Conservation (phyloP, 2,113 vertebrate species). For the Anguilla japonica region DNA sequence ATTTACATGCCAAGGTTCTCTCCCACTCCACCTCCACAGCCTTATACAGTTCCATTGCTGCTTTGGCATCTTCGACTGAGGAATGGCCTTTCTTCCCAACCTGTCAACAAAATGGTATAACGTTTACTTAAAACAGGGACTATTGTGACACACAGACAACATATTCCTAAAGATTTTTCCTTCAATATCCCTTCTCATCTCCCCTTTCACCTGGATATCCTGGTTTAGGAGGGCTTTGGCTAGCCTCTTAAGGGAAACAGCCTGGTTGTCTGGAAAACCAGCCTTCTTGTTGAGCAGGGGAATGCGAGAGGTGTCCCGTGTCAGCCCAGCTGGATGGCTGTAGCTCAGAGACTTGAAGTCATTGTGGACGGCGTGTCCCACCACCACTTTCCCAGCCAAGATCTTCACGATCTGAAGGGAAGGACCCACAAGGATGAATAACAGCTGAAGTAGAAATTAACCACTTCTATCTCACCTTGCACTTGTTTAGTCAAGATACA, state of each 20-base stretch:
- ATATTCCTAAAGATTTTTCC: neutral
- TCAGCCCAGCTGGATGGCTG: constrained; percentile 73
- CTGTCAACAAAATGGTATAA: constrained; percentile 60
- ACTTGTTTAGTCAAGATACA: neutral
- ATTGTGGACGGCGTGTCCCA: constrained; percentile 86
- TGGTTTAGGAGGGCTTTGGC: constrained; percentile 79
- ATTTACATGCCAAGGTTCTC: constrained; percentile 55
- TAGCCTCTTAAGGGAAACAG: constrained; percentile 80
- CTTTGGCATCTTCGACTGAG: constrained; percentile 88
- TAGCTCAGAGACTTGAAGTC: constrained; percentile 87
- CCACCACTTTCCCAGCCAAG: constrained; percentile 80
- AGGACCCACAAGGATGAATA: neutral
- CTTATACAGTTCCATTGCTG: constrained; percentile 92
- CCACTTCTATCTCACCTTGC: neutral
- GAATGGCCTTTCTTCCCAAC: constrained; percentile 79
- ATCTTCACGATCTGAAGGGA: constrained; percentile 80
- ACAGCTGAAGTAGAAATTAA: too few relatives aligned
- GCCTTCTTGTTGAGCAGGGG: constrained; percentile 80
- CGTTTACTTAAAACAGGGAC: neutral
- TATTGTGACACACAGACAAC: neutral
- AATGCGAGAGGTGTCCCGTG: constrained; percentile 82
- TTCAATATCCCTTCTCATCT: neutral
- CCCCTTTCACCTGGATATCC: constrained; percentile 83
- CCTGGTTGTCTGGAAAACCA: constrained; percentile 60
- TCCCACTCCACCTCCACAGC: constrained; percentile 87